A percentile compares a stretch with the other conserved stretches of the same genome.
These are phyloP conservation scores for Nasonia vitripennis DNA, from an alignment of 1,140 invertebrate genomes.

Conservation along the genomic window DNA sequence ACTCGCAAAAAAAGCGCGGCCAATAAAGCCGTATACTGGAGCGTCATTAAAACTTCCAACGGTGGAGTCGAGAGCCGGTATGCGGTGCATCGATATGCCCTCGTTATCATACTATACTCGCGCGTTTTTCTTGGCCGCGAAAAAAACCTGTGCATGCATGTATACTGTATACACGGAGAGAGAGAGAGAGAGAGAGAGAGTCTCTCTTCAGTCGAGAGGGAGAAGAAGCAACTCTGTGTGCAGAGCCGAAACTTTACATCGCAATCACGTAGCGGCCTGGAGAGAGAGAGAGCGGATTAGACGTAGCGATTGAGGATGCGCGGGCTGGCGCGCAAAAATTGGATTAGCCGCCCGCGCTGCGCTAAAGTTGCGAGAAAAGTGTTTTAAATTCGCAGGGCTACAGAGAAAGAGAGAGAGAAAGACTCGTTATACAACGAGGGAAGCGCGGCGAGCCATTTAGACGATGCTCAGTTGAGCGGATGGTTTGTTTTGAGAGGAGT, in stretches of 20 bases:
- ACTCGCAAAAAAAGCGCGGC: not conserved
- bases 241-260: not conserved
- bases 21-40: not conserved
- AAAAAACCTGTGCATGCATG: not conserved
- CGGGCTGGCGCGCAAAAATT: constrained; percentile 5
- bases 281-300: not conserved
- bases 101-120: not conserved
- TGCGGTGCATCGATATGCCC: not conserved
- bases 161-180: not conserved
- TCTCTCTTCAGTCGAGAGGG: not conserved
- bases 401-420: too few relatives aligned
- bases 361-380: constrained; percentile 14
- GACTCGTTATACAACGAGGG: not conserved
- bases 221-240: not conserved
- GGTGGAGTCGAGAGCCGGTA: not conserved
- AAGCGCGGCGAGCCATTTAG: not conserved
- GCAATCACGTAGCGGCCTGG: constrained; percentile 22
- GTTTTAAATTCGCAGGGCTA: constrained; percentile 21
- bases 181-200: not conserved
- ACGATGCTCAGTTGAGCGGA: not conserved
- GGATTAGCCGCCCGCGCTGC: constrained; percentile 21
- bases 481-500: not conserved
- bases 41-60: not conserved
- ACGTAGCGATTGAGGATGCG: not conserved
- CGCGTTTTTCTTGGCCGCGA: not conserved